phyloP scores from a whole-genome alignment of 1,140 invertebrate species.

The Monomorium pharaonis region DNA sequence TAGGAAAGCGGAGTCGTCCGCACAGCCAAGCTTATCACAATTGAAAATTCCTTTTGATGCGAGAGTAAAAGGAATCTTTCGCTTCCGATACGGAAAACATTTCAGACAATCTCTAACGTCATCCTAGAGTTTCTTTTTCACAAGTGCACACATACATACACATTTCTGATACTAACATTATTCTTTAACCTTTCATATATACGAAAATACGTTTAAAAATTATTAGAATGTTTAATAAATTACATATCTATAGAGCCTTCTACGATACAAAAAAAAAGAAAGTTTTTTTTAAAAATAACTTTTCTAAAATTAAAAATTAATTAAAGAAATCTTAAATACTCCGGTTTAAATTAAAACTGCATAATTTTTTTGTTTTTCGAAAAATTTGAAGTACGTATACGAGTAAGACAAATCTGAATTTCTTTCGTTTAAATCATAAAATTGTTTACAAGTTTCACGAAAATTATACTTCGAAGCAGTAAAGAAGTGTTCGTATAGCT shows the following conservation, averaged over 20 bases:
- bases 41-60: constrained; percentile 50
- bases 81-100: constrained; percentile 4
- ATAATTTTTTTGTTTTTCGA: not conserved
- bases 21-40: constrained; percentile 26
- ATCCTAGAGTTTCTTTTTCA: not conserved
- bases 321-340: not conserved
- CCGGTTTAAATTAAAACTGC: not conserved
- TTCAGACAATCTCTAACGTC: not conserved
- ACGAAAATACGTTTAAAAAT: not conserved
- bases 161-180: not conserved
- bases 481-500: not conserved
- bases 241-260: not conserved
- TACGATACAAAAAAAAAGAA: not conserved
- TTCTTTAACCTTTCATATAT: not conserved
- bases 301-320: not conserved
- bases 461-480: not conserved
- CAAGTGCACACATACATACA: not conserved
- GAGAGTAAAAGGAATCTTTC: constrained; percentile 8
- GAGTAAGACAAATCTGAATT: not conserved
- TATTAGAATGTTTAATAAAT: too few species aligned
- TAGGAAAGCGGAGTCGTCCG: constrained; percentile 11
- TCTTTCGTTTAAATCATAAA: not conserved
- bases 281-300: not conserved
- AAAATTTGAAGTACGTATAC: not conserved
- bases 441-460: not conserved